Conservation (phyloP, 1,140 invertebrate genomes). For the Melanaphis sacchari region DNA sequence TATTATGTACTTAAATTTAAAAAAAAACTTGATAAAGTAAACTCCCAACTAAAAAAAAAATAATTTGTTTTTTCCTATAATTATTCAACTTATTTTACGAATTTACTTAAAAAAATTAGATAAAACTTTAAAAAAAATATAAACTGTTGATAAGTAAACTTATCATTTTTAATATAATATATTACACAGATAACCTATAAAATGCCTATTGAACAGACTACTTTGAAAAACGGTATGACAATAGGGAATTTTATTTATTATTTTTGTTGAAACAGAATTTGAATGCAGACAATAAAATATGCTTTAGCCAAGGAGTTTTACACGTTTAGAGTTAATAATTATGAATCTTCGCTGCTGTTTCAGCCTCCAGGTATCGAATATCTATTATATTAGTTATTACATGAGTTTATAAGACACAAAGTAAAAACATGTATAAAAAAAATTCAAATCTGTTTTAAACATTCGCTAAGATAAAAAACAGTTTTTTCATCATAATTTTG, state of each 20-base stretch:
- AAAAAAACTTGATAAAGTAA: neutral
- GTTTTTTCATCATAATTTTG: neutral
- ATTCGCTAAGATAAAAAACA: neutral
- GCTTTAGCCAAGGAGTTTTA: neutral
- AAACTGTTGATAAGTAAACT: neutral
- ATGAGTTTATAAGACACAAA: neutral
- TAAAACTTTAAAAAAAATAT: neutral
- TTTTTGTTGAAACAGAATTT: neutral
- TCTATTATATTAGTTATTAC: neutral
- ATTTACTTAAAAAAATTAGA: neutral
- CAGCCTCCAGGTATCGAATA: neutral
- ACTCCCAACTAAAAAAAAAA: neutral
- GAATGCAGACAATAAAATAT: neutral
- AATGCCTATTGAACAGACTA: neutral
- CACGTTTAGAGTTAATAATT: neutral
- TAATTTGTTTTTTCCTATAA: neutral
- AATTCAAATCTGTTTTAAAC: neutral
- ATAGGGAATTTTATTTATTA: neutral
- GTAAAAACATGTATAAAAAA: neutral
- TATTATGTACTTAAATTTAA: too few species aligned
- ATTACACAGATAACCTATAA: neutral
- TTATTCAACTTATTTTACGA: neutral
- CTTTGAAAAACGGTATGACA: neutral
- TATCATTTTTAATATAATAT: neutral
- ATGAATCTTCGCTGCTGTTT: neutral